Conservation (phyloP, 64 coral and sea anemone species). For the Montipora capricornis region DNA sequence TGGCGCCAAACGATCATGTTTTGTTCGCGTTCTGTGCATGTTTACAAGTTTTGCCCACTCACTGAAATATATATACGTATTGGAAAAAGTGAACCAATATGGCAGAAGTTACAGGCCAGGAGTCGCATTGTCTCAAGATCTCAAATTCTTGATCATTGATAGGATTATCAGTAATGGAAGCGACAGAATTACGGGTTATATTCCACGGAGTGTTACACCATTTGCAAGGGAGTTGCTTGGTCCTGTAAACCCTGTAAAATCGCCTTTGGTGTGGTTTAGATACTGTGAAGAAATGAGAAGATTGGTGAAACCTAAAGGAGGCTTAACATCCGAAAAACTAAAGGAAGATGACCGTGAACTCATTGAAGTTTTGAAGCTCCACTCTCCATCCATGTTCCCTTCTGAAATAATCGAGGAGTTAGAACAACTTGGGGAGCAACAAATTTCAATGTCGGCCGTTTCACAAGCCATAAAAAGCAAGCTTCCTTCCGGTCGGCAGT, state of each 20-base stretch:
- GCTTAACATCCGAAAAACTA: no score
- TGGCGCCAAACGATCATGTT: background rate
- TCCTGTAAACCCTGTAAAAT: no score
- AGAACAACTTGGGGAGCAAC: no score
- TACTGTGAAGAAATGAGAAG: no score
- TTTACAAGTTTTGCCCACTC: slow-evolving; percentile 4
- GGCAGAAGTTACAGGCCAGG: slow-evolving; percentile 48
- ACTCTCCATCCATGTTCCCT: no score
- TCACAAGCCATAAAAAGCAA: background rate
- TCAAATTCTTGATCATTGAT: slow-evolving; percentile 46
- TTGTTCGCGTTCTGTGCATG: background rate
- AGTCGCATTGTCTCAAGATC: slow-evolving; percentile 32
- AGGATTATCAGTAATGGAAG: slow-evolving; percentile 28
- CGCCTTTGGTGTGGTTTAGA: no score
- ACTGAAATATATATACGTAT: background rate
- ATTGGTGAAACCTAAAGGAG: no score
- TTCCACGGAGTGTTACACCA: background rate
- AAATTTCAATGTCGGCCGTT: background rate
- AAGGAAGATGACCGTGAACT: no score
- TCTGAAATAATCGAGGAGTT: no score
- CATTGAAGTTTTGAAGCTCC: no score
- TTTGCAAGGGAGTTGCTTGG: no score
- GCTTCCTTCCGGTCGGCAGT: background rate
- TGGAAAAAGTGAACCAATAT: slow-evolving; percentile 39
- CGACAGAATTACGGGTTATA: slow-evolving; percentile 41